Percentiles rank a stretch among this genome's conserved stretches.
These are phyloP conservation scores for Phyllotis vaccarum DNA, from an alignment of 2,797 vertebrate species.

Conservation along the genomic window DNA sequence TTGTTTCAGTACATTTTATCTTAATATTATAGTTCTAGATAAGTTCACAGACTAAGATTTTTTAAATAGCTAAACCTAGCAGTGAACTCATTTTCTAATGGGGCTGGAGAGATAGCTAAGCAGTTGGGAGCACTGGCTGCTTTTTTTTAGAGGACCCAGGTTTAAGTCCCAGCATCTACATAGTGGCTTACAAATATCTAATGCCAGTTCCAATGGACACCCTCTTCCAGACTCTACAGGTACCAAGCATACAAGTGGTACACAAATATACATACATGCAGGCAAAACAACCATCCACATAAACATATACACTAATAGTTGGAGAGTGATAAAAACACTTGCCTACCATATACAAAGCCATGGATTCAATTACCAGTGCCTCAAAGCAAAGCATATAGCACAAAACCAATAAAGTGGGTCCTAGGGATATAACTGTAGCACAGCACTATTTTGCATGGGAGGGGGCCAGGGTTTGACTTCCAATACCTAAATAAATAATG, in stretches of 20 bases:
- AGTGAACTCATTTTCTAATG: constrained; percentile 50
- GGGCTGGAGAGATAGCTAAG: background rate
- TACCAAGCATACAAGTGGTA: background rate
- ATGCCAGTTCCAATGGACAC: background rate
- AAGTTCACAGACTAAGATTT: constrained; percentile 3
- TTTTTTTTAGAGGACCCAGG: background rate
- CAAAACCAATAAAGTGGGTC: background rate
- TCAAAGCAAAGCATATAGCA: background rate
- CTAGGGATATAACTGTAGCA: no score
- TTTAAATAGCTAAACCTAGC: constrained; percentile 13
- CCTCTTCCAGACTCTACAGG: background rate
- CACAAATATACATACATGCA: background rate
- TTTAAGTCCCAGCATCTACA: background rate
- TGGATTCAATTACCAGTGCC: background rate
- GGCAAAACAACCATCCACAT: background rate
- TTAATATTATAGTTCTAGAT: background rate
- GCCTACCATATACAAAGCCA: background rate
- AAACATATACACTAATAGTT: background rate
- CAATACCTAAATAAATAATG: background rate
- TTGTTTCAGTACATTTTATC: background rate
- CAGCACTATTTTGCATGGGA: background rate
- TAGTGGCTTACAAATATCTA: background rate
- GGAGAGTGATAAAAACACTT: background rate
- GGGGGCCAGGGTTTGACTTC: background rate
- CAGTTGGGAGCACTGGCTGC: background rate